Evolutionary conservation across 2,113 vertebrate genomes (phyloP).

Genomic region (Apus apus): DNA sequence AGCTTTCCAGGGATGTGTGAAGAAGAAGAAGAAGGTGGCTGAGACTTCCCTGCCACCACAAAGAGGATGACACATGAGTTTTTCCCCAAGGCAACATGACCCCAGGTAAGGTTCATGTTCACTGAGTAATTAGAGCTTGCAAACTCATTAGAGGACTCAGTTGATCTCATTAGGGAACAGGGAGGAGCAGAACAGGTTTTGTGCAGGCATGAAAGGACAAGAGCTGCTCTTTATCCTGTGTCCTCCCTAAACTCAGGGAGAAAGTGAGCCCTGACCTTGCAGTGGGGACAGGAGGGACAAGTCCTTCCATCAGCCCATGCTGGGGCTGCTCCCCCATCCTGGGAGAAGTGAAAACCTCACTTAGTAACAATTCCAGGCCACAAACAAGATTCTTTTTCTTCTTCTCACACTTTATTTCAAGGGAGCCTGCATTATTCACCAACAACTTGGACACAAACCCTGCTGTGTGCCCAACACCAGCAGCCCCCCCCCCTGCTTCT

Average conservation of each 20-base stretch:
- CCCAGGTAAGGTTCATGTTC: not conserved
- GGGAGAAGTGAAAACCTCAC: no score
- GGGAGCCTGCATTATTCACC: not conserved
- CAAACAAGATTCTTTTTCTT: fast-evolving
- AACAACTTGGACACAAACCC: not conserved
- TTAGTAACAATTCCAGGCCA: not conserved
- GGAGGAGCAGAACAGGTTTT: not conserved
- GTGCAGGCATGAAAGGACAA: not conserved
- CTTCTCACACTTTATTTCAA: slow-evolving; percentile 10
- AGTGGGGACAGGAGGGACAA: not conserved
- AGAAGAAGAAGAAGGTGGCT: not conserved
- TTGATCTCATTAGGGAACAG: fast-evolving
- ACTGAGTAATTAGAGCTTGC: not conserved
- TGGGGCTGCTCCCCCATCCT: not conserved
- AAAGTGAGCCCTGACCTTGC: no score
- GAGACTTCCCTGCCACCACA: no score
- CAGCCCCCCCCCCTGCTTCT: not conserved
- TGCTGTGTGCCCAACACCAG: not conserved
- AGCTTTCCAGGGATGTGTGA: fast-evolving
- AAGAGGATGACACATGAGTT: no score
- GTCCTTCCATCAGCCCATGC: fast-evolving
- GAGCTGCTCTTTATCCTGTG: not conserved
- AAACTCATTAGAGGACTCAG: not conserved
- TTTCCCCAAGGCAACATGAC: fast-evolving
- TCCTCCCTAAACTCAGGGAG: fast-evolving